These are phyloP conservation scores for Panzeria rudis DNA, from an alignment of 2,888 invertebrate species.

Conservation along the genomic window DNA sequence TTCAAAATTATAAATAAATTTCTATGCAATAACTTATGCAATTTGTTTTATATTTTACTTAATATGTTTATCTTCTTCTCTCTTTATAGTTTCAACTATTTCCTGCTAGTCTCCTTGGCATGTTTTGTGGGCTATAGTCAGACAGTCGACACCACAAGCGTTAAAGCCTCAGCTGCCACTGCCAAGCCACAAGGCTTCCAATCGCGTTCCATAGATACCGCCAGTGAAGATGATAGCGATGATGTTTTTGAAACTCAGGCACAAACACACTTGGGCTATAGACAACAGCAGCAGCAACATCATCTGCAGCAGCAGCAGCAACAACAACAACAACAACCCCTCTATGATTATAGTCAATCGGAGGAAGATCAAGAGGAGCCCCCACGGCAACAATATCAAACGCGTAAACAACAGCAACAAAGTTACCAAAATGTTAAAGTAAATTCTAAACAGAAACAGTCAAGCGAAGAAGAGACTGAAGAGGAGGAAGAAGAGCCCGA, in stretches of 20 bases:
- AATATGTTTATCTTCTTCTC: constrained; percentile 14
- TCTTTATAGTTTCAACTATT: constrained; percentile 76
- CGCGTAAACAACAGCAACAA: constrained; percentile 79
- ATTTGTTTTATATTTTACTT: not conserved
- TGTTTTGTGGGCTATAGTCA: constrained; percentile 77
- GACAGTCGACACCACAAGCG: constrained; percentile 74
- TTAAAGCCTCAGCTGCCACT: constrained; percentile 78
- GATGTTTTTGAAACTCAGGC: constrained; percentile 83
- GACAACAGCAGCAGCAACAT: constrained; percentile 76
- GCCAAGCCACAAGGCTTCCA: constrained; percentile 81
- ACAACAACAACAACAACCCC: constrained; percentile 76
- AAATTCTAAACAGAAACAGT: constrained; percentile 75
- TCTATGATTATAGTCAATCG: constrained; percentile 81
- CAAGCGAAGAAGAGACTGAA: constrained; percentile 87
- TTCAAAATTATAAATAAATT: constrained; percentile 17
- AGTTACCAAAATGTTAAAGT: constrained; percentile 77
- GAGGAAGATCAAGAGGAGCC: constrained; percentile 83
- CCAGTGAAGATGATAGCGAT: constrained; percentile 77
- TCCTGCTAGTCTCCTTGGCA: constrained; percentile 79
- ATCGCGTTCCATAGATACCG: constrained; percentile 79
- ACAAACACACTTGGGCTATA: constrained; percentile 82
- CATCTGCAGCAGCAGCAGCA: constrained; percentile 73
- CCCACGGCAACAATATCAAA: constrained; percentile 80
- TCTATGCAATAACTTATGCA: not conserved
- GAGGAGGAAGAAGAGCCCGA: constrained; percentile 92